These are phyloP conservation scores for Acanthochromis polyacanthus DNA, from an alignment of 2,113 vertebrate genomes.

Conservation along the genomic window DNA sequence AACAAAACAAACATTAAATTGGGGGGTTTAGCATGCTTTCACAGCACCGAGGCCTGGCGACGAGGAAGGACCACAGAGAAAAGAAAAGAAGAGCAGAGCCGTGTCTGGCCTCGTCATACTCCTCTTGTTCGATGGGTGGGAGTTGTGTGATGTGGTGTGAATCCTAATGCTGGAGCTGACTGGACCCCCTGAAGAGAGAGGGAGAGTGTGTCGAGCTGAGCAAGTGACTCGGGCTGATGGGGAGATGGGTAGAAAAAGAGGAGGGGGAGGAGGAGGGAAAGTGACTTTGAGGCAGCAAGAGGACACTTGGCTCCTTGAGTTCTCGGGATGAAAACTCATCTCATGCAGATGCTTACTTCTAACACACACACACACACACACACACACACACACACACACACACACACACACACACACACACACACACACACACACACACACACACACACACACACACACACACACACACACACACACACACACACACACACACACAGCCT, in stretches of 20 bases:
- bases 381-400: slow-evolving; percentile 35
- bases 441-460: slow-evolving; percentile 41
- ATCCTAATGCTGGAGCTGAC: slow-evolving; percentile 52
- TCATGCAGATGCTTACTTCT: slow-evolving; percentile 39
- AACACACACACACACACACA: slow-evolving; percentile 31
- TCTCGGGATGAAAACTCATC: slow-evolving; percentile 69
- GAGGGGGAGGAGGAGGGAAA: slow-evolving; percentile 41
- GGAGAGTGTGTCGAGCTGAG: slow-evolving; percentile 29
- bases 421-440: slow-evolving; percentile 15
- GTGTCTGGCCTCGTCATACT: slow-evolving; percentile 6
- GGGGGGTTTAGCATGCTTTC: neutral
- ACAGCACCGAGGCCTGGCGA: neutral
- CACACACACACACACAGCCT: slow-evolving; percentile 31
- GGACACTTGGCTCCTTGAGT: slow-evolving; percentile 59
- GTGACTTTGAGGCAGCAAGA: slow-evolving; percentile 68
- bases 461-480: slow-evolving; percentile 34
- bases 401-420: slow-evolving; percentile 39
- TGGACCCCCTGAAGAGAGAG: slow-evolving; percentile 61
- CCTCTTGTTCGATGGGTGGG: slow-evolving; percentile 29
- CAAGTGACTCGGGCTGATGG: slow-evolving; percentile 39
- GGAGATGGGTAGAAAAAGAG: slow-evolving; percentile 19
- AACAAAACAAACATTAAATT: slow-evolving; percentile 15
- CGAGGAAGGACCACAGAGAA: neutral
- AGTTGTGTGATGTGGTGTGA: slow-evolving; percentile 46
- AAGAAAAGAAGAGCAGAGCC: neutral